A percentile compares a stretch with the other conserved stretches of the same genome.
These are phyloP conservation scores for Nemapogon koenigi DNA, from an alignment of 2,888 invertebrate genomes.

Conservation along the genomic window DNA sequence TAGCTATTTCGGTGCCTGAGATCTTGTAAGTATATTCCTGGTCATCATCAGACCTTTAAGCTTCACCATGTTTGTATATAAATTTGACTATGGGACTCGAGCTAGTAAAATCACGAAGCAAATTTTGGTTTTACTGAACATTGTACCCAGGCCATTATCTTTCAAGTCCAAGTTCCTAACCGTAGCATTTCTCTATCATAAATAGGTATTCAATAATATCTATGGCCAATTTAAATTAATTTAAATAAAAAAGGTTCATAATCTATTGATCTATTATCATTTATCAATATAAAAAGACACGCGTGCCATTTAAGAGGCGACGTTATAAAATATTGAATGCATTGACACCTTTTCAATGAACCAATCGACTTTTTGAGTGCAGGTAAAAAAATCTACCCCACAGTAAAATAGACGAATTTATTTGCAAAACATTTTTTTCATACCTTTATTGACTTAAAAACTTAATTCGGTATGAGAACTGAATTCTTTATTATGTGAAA, in stretches of 20 bases:
- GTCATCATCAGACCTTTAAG: too few species aligned
- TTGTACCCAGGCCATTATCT: too few species aligned
- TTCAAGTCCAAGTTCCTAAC: too few species aligned
- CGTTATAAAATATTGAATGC: conserved; percentile 2
- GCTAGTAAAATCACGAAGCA: too few species aligned
- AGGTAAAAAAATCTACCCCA: conserved; percentile 12
- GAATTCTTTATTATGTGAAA: conserved; percentile 29
- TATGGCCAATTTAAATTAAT: too few species aligned
- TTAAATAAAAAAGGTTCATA: neutral
- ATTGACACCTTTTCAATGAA: conserved; percentile 3
- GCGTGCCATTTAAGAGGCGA: conserved; percentile 1
- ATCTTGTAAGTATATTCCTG: too few species aligned
- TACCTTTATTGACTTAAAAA: conserved; percentile 22
- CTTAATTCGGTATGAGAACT: conserved; percentile 33
- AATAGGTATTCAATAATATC: too few species aligned
- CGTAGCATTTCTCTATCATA: too few species aligned
- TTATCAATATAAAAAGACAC: conserved; percentile 1
- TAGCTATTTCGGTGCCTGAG: too few species aligned
- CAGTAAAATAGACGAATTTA: conserved; percentile 1
- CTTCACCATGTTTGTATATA: too few species aligned
- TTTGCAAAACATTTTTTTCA: conserved; percentile 24
- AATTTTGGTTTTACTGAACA: too few species aligned
- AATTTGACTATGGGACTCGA: too few species aligned
- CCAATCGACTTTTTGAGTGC: conserved; percentile 2
- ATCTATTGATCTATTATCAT: conserved; percentile 6